These are phyloP conservation scores for Thunnus maccoyii DNA, from an alignment of 2,113 vertebrate genomes.

Conservation along the genomic window DNA sequence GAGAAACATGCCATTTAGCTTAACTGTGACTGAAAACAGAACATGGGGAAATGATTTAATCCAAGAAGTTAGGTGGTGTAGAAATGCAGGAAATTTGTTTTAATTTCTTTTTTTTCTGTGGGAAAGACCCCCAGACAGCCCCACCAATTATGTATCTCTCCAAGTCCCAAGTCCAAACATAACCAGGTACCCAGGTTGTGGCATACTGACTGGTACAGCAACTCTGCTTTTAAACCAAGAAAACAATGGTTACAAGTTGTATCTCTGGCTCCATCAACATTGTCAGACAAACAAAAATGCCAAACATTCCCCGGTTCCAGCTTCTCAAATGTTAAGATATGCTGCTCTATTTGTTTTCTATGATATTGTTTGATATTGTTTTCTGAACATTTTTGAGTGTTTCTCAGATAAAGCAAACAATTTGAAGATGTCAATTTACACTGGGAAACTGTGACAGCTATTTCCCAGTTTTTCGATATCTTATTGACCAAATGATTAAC, in stretches of 20 bases:
- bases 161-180: no score
- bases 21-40: no score
- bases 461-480: not conserved
- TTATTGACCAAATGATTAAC: not conserved
- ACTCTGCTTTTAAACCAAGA: slow-evolving; percentile 5
- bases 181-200: no score
- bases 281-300: not conserved
- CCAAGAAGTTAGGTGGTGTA: no score
- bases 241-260: not conserved
- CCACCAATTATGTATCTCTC: no score
- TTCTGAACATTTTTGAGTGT: not conserved
- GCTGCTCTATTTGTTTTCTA: not conserved
- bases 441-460: not conserved
- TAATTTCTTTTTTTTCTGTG: no score
- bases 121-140: no score
- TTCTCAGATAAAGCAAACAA: not conserved
- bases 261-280: not conserved
- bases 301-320: not conserved
- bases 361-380: not conserved
- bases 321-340: not conserved
- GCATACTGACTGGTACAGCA: slow-evolving; percentile 24
- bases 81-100: no score
- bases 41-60: no score
- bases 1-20: no score
- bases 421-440: not conserved